Conservation (phyloP, 2,888 invertebrate species). For the Acronicta psi region DNA sequence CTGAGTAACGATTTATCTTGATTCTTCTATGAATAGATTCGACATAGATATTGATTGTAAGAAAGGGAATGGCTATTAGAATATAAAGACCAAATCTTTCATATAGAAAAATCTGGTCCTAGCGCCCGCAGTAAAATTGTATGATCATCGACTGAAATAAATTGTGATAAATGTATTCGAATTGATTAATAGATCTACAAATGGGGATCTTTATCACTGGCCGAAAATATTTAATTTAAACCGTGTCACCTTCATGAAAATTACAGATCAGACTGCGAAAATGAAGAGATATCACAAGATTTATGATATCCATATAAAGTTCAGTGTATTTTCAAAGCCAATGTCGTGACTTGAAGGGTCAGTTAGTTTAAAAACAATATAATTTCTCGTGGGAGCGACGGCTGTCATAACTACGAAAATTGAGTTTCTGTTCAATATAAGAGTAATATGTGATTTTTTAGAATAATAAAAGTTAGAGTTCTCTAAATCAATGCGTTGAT, state of each 20-base stretch:
- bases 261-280: background rate
- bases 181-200: too few species aligned
- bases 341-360: slow-evolving; percentile 23
- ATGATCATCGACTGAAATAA: background rate
- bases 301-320: slow-evolving; percentile 13
- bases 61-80: background rate
- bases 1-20: slow-evolving; percentile 46
- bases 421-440: slow-evolving; percentile 40
- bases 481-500: slow-evolving; percentile 5
- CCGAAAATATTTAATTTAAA: background rate
- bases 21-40: slow-evolving; percentile 36
- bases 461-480: slow-evolving; percentile 18
- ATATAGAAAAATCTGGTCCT: background rate
- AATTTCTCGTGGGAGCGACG: slow-evolving; percentile 51
- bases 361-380: slow-evolving; percentile 49
- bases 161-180: background rate
- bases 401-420: slow-evolving; percentile 53
- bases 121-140: background rate
- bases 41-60: slow-evolving; percentile 17
- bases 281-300: slow-evolving; percentile 4
- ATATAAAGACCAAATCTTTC: slow-evolving; percentile 2
- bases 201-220: background rate
- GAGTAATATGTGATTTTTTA: slow-evolving; percentile 35
- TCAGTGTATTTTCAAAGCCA: slow-evolving; percentile 4
- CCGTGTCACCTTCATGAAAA: background rate